Evolutionary conservation across 2,888 invertebrate species (phyloP), one percentile per base, ranked within the genome.

Genomic region (Caenorhabditis doughertyi): DNA sequence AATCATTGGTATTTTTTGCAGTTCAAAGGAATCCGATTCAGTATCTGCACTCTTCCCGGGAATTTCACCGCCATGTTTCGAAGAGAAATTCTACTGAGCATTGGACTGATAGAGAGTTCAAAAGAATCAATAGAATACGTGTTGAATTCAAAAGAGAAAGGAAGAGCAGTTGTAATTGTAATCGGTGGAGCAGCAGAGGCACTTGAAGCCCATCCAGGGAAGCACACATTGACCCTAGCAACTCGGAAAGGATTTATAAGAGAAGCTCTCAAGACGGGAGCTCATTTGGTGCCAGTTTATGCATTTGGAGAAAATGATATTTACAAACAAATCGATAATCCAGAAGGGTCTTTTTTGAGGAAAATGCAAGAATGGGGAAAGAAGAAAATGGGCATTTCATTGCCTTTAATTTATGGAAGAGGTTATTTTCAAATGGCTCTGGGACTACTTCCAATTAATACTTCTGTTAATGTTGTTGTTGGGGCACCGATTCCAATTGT

Each of bases 381-480:
- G 70, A 86, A 89, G 35, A 73, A 87, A n/a, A 84, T 90, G 23
- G 92, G 92, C n/a, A 92, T 93, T 79, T 92, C 93, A 3, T 90
- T 92, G 11, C 92, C 93, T 8, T 23, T 86, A 16, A 84, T 84
- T 49, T 81, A 86, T n/a, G 86, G 86, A 23, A 60, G 86, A 47
- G 86, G 86, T 18, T 93, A 97, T 81, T 96, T 98, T 91, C 79
- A 83, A 56, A 83, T 74, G 73, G 82, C 73, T 1, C 23, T 95
- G 91, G 98, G 98, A 0, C 92, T 96, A 5, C 92, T 98, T 70
- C 97, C 98, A 0, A 94, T 94, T 53, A 94, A 97, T 44, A 94
- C 93, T 80, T 95, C 95, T 0, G 94, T 98, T 42, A 94, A 95
- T 39, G 95, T 96, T 88, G 96, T 98, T 88, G 97, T 98, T 90